phyloP scores from a whole-genome alignment of 2,113 vertebrate genomes.

The Corynorhinus townsendii region DNA sequence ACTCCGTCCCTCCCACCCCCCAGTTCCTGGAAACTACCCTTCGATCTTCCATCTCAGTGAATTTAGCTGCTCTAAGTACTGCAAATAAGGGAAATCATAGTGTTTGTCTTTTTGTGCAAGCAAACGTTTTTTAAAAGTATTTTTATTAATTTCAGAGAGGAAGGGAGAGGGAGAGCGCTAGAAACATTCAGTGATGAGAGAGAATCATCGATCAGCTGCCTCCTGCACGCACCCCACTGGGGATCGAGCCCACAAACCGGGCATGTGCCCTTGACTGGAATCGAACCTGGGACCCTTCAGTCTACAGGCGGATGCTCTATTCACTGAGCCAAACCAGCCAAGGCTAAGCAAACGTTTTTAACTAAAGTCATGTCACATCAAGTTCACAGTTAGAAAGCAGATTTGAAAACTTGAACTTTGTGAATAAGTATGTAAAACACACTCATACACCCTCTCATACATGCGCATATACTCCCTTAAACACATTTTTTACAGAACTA shows the following conservation, averaged over 20 bases:
- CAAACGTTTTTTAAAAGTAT: neutral
- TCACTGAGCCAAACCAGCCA: no score
- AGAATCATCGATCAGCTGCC: no score
- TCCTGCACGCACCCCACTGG: no score
- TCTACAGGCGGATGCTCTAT: no score
- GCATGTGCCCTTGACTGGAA: no score
- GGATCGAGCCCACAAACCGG: no score
- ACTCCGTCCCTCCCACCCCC: no score
- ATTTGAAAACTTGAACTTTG: neutral
- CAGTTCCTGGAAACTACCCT: neutral
- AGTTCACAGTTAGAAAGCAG: slow-evolving; percentile 1
- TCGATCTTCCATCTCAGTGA: neutral
- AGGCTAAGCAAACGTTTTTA: neutral
- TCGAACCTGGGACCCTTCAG: no score
- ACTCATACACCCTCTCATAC: neutral
- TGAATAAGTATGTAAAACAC: neutral
- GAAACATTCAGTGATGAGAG: no score
- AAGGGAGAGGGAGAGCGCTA: no score
- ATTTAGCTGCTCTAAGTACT: neutral
- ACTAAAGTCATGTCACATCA: slow-evolving; percentile 14
- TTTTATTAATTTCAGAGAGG: no score
- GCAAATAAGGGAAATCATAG: neutral
- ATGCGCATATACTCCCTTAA: neutral
- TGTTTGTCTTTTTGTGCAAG: neutral
- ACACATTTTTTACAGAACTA: neutral